Conservation (phyloP, 2,113 vertebrate species). For the Phylloscopus whistleri region DNA sequence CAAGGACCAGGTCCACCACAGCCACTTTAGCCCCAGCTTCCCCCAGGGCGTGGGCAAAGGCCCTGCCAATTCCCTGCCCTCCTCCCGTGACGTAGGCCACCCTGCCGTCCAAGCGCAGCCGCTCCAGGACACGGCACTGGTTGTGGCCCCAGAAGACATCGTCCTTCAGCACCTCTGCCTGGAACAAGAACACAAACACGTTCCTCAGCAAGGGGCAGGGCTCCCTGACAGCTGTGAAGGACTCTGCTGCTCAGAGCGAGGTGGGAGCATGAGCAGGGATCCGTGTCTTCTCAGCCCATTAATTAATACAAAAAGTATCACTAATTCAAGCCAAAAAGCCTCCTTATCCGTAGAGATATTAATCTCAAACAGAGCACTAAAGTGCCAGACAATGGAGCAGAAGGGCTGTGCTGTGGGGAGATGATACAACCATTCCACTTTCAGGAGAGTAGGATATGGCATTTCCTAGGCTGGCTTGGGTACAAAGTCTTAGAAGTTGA, state of each 20-base stretch:
- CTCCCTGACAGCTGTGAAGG: background rate
- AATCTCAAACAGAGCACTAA: background rate
- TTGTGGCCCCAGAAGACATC: constrained; percentile 73
- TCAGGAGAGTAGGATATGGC: background rate
- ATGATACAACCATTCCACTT: background rate
- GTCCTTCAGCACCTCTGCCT: constrained; percentile 53
- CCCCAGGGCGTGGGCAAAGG: constrained; percentile 76
- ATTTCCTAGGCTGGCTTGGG: background rate
- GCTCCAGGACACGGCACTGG: constrained; percentile 67
- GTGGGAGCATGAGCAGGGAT: background rate
- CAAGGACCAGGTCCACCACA: constrained; percentile 71
- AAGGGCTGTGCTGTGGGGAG: background rate
- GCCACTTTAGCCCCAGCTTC: constrained; percentile 81
- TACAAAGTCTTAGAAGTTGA: background rate
- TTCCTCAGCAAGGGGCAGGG: background rate
- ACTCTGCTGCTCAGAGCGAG: background rate
- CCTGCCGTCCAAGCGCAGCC: constrained; percentile 74
- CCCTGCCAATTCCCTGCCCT: constrained; percentile 80
- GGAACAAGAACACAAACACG: background rate
- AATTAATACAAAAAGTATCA: background rate
- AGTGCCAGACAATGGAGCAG: background rate
- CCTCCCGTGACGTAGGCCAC: constrained; percentile 77
- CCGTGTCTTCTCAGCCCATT: background rate
- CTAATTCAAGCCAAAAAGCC: background rate
- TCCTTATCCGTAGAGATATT: background rate